phyloP scores from a whole-genome alignment of 2,888 invertebrate genomes.

The Lycaena phlaeas region DNA sequence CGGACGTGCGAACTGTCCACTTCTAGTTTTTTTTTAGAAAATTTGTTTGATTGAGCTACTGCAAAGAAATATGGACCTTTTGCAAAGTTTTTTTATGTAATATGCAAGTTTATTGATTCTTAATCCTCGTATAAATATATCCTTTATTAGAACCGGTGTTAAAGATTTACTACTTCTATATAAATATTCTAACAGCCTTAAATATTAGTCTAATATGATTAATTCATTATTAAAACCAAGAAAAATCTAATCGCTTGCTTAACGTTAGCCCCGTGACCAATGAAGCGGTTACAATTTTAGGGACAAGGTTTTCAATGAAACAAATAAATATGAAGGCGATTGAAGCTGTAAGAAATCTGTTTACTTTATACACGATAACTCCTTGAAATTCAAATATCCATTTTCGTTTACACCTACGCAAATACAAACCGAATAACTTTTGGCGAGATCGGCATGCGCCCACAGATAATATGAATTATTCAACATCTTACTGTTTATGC shows the following conservation, averaged over 20 bases:
- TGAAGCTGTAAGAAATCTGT: background rate
- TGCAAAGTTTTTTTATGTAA: background rate
- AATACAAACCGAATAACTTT: slow-evolving; percentile 36
- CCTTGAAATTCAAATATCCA: background rate
- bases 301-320: too few relatives aligned
- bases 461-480: slow-evolving; percentile 33
- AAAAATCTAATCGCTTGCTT: too few relatives aligned
- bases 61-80: slow-evolving; percentile 2
- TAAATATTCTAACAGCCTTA: too few relatives aligned
- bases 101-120: background rate
- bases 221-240: too few relatives aligned
- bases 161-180: too few relatives aligned
- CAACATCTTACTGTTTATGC: slow-evolving; percentile 17
- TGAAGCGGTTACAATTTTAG: too few relatives aligned
- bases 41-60: slow-evolving; percentile 37
- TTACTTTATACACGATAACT: background rate
- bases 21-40: slow-evolving; percentile 33
- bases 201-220: too few relatives aligned
- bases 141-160: too few relatives aligned
- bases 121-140: too few relatives aligned
- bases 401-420: slow-evolving; percentile 45
- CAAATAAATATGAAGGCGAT: too few relatives aligned
- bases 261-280: too few relatives aligned
- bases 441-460: slow-evolving; percentile 50
- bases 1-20: slow-evolving; percentile 26